Evolutionary conservation across 1,140 invertebrate species (phyloP).

Genomic region (Ctenoplectra terminalis): DNA sequence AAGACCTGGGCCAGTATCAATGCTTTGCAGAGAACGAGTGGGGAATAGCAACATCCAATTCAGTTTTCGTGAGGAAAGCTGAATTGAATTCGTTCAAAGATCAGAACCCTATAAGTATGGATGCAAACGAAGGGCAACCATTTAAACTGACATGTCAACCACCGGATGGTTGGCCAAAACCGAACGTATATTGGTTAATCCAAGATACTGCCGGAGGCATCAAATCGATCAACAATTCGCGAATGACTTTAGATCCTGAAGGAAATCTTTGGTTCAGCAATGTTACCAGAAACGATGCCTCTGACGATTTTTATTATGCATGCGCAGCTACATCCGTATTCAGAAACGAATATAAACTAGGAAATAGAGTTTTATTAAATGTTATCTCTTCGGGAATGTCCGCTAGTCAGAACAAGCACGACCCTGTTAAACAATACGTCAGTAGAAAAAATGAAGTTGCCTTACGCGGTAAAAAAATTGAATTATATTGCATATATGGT

Average conservation of each 20-base stretch:
- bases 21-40: conserved; percentile 98
- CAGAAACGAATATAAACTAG: conserved; percentile 95
- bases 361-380: conserved; percentile 91
- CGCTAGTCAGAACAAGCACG: conserved; percentile 89
- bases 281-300: conserved; percentile 92
- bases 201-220: conserved; percentile 90
- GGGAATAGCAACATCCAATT: conserved; percentile 96
- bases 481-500: conserved; percentile 95
- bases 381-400: conserved; percentile 91
- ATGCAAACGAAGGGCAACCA: conserved; percentile 93
- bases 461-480: conserved; percentile 90
- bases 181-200: conserved; percentile 96
- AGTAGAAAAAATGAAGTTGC: conserved; percentile 93
- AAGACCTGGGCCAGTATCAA: conserved; percentile 98
- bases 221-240: conserved; percentile 94
- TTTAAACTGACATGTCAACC: conserved; percentile 94
- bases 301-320: conserved; percentile 92
- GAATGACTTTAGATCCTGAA: conserved; percentile 97
- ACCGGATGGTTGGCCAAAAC: conserved; percentile 97
- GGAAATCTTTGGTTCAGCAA: conserved; percentile 97
- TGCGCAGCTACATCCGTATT: conserved; percentile 94
- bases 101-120: conserved; percentile 85
- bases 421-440: conserved; percentile 91
- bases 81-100: conserved; percentile 96
- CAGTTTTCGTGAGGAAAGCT: conserved; percentile 96